Evolutionary conservation across 2,113 vertebrate genomes (phyloP), one percentile per base, ranked within the genome.

Genomic region (Carollia perspicillata): DNA sequence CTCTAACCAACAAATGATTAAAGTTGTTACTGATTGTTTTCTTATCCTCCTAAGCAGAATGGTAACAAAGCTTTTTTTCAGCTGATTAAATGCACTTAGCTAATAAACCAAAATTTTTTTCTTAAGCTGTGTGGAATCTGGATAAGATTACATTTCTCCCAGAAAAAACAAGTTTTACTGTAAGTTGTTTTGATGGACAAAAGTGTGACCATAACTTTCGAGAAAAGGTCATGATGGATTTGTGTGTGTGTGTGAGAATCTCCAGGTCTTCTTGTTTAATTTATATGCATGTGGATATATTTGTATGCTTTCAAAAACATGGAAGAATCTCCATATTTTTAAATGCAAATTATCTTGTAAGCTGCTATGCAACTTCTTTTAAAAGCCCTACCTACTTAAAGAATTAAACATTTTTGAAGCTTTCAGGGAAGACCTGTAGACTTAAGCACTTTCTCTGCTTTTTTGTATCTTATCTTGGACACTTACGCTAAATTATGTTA

Each of bases 331-430:
- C 63, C 69, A 47, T 91, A 80, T 88, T 89, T 94, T 95, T 93
- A 79, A 86, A 96, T 97, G 89, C 79, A 95, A 87, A 94, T 94
- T 90, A 66, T 58, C 69, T 89, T 93, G 18, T 96, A 89, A 96
- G 97, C 97, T 97, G 97, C 97, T 97, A 97, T 97, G 97, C 96
- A 97, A 95, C 84, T 90, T 95, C 26, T 97, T 33, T 91, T 94
- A 79, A 86, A 93, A 93, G 10, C 65, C 94, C 95, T 96, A 74
- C 69, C 95, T 97, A 60, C 77, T 93, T 78, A 96, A 94, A 95
- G 72, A 92, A 30, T 90, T 93, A 81, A 93, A 85, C 91, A 72
- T 80, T 93, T 93, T 93, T 87, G 63, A 93, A 93, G 90, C 60
- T 95, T 96, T 96, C 96, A 95, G 97, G 97, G 95, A 95, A 94